Base-by-base conservation (phyloP, 64 coral and sea anemone genomes). In the Porites lutea region DNA sequence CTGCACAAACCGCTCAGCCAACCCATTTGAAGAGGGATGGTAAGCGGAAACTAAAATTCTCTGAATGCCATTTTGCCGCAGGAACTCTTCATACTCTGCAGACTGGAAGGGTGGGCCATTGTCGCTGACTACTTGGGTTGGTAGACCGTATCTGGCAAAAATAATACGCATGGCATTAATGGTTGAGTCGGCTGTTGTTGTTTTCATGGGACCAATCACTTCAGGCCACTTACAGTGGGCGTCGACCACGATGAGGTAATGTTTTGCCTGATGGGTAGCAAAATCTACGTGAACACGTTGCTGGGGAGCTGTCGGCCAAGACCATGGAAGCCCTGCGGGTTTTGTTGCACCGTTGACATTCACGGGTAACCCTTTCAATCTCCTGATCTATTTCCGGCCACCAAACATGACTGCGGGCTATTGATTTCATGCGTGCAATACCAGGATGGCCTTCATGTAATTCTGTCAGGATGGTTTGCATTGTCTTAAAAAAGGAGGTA, bases 371-470 rank as follows among this genome's bases (percentile, higher is more conserved):
- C 27, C 1, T 37, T 37, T 37, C 27, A 37, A 37, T 37, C 27
- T 37, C 27, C 27, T 37, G 27, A 37, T 37, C 27, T 37, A 37
- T 37, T 37, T 37, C 1, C 27, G 27, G 27, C 27, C 27, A 37
- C 27, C 27, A 37, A 37, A 37, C 27, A 37, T 37, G 53, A 81
- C 78, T 81, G 20, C 78, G 48, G 8, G 78, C 78, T 12, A 50
- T 21, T 44, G 84, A 6, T 47, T 37, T 71, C 84, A 87, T 71
- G 48, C 84, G 65, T 50, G 62, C 3, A 52, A 48, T 14, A 14
- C 84, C 65, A 45, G 61, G 84, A 48, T 87, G 84, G 14, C 63
- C 65, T 46, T 68, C 22, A 48, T 87, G 84, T 13, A 87, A 65
- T 55, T 87, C 84, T 68, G 19, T 46, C 61, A 71, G 47, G 5